These are phyloP conservation scores for Corythornis vintsioides DNA, from an alignment of 2,113 vertebrate genomes.

Conservation along the genomic window DNA sequence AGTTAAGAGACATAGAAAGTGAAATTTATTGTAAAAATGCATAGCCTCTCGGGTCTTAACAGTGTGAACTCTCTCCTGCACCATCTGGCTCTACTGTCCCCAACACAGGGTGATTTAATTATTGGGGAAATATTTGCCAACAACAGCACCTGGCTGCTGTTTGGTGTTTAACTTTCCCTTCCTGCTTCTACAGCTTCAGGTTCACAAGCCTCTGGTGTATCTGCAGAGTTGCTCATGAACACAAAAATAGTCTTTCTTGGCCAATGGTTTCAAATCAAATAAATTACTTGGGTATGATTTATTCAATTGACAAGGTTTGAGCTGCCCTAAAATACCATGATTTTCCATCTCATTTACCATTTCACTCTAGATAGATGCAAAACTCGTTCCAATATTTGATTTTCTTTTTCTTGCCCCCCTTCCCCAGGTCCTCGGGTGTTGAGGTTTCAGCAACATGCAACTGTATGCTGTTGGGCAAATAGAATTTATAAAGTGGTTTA, in stretches of 20 bases:
- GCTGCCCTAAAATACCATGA: neutral
- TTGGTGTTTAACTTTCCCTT: constrained; percentile 33
- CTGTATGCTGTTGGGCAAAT: neutral
- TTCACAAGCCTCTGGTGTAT: neutral
- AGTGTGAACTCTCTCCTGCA: neutral
- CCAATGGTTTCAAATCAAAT: neutral
- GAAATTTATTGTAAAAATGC: neutral
- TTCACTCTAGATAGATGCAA: neutral
- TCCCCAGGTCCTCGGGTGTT: neutral
- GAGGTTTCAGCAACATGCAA: neutral
- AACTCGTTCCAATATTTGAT: neutral
- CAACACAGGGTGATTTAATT: neutral
- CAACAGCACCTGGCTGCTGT: constrained; percentile 30
- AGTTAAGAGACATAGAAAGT: neutral
- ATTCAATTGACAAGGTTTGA: neutral
- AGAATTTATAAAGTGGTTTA: neutral
- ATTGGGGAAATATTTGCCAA: constrained; percentile 45
- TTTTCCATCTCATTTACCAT: neutral
- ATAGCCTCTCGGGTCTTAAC: neutral
- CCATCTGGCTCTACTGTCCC: neutral
- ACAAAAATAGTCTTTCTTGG: neutral
- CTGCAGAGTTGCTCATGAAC: neutral
- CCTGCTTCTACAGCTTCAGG: neutral
- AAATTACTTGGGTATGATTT: neutral
- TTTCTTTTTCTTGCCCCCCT: neutral